Base-by-base conservation (phyloP, 2,113 vertebrate genomes). In the Notiomystis cincta region DNA sequence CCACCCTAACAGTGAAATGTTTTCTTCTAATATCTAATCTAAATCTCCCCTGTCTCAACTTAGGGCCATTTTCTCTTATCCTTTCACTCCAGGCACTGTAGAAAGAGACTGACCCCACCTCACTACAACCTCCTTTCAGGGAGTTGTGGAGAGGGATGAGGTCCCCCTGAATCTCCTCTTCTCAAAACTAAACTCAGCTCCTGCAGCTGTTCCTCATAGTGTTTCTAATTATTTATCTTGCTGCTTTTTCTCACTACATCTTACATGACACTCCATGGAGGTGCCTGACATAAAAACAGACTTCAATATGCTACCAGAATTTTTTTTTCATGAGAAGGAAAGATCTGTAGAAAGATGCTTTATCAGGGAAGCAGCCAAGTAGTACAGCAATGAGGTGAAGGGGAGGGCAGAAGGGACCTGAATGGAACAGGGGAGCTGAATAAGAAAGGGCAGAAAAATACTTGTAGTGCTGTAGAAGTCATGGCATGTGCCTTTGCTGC, bases 1-100 rank as follows among this genome's bases (percentile, higher is more conserved):
- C n/a, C 28, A 45, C 13, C 3, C 6, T 45, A 38, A n/a, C 23
- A 53, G 9, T n/a, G 28, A 51, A 35, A 18, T 1, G 0, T 2
- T 13, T 37, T 40, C 66, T 47, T 11, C 54, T 25, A 3, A 5
- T 23, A 19, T 40, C 21, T 53, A 22, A 67, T 61, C 17, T 40
- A 40, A 22, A n/a, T 54, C 30, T 76, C 6, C 9, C 6, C 9
- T 38, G 9, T 47, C 40, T 54, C 47, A 69, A 0, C 4, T 40
- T 53, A 22, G 9, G 18, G 31, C 12, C 11, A 31, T 69, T 76
- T 54, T 47, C 12, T 61, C 54, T 38, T 48, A 25, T 35, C 11
- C 25, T 31, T n/a, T 61, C 54, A 35, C 24, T 60, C 30, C 61
- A 61, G 30, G 16, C 21, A 54, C 6, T 12, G 38, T 5, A 61